Percentiles rank a stretch among this genome's conserved stretches.
These are phyloP conservation scores for Cyrtodaria siliqua DNA, from an alignment of 2,888 invertebrate species.

Conservation along the genomic window DNA sequence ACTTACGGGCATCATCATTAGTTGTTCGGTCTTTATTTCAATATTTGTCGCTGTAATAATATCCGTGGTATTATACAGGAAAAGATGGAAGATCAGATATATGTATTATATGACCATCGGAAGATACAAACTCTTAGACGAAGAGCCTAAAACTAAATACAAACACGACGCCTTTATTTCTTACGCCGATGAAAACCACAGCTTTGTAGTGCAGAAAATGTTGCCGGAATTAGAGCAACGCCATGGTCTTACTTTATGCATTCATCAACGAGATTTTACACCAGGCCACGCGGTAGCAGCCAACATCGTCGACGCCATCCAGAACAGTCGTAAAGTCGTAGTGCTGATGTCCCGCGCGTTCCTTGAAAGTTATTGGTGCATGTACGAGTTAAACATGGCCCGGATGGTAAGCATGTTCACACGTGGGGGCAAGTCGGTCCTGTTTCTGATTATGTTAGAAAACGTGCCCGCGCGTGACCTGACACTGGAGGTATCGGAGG, in stretches of 20 bases:
- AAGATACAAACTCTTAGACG: neutral
- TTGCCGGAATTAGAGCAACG: too few species aligned
- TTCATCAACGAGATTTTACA: slow-evolving; percentile 13
- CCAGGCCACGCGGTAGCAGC: slow-evolving; percentile 7
- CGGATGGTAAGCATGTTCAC: slow-evolving; percentile 47
- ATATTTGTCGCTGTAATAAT: neutral
- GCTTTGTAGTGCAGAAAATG: neutral
- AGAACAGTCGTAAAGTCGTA: slow-evolving; percentile 8
- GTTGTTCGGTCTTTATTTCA: neutral
- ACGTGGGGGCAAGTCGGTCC: neutral
- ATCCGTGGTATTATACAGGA: neutral
- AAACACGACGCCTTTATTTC: slow-evolving; percentile 8
- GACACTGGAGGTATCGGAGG: neutral
- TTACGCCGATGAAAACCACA: neutral
- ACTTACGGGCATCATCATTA: neutral
- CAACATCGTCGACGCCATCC: slow-evolving; percentile 17
- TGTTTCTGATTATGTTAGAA: slow-evolving; percentile 16
- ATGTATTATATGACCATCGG: slow-evolving; percentile 7
- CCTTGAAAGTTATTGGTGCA: slow-evolving; percentile 15
- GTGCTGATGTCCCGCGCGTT: neutral
- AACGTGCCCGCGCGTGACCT: neutral
- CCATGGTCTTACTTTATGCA: slow-evolving; percentile 1
- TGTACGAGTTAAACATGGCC: slow-evolving; percentile 66
- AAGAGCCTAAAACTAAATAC: neutral
- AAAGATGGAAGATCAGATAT: slow-evolving; percentile 6